Conservation (phyloP, 2,113 vertebrate species). For the Apodemus speciosus region DNA sequence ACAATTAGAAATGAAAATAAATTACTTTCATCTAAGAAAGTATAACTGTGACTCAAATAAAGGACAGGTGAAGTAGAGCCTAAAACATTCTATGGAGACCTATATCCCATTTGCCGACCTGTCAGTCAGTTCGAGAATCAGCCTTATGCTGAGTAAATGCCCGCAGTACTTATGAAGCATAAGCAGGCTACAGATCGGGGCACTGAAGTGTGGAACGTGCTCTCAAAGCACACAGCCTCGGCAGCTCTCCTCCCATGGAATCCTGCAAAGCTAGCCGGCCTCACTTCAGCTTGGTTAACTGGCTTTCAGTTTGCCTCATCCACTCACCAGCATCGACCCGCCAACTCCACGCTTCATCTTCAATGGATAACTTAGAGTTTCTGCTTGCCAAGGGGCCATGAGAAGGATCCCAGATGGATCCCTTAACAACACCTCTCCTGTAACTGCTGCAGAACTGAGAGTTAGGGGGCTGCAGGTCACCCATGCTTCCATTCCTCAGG, state of each 20-base stretch:
- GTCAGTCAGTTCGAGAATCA: background rate
- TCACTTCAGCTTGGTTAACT: background rate
- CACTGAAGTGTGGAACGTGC: too few species aligned
- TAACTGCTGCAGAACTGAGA: conserved; percentile 53
- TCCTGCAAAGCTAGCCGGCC: background rate
- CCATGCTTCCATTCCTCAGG: conserved; percentile 43
- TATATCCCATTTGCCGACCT: background rate
- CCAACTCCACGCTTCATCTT: conserved; percentile 71
- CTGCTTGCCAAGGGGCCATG: conserved; percentile 64
- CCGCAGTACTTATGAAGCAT: background rate
- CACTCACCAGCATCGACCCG: conserved; percentile 61
- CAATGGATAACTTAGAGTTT: conserved; percentile 57
- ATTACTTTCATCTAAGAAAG: background rate
- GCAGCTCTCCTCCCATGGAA: background rate
- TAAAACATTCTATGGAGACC: background rate
- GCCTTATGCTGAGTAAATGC: background rate
- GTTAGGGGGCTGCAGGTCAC: conserved; percentile 59
- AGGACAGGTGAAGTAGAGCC: background rate
- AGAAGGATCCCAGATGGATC: conserved; percentile 66
- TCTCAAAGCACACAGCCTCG: background rate
- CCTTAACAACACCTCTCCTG: conserved; percentile 58
- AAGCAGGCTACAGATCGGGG: background rate
- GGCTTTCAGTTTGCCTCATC: conserved; percentile 49
- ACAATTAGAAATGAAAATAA: conserved; percentile 10
- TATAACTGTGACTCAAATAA: background rate